Percentiles rank a stretch among this genome's conserved stretches.
Evolutionary conservation across 2,113 vertebrate genomes (phyloP).

Genomic region (Scalopus aquaticus): DNA sequence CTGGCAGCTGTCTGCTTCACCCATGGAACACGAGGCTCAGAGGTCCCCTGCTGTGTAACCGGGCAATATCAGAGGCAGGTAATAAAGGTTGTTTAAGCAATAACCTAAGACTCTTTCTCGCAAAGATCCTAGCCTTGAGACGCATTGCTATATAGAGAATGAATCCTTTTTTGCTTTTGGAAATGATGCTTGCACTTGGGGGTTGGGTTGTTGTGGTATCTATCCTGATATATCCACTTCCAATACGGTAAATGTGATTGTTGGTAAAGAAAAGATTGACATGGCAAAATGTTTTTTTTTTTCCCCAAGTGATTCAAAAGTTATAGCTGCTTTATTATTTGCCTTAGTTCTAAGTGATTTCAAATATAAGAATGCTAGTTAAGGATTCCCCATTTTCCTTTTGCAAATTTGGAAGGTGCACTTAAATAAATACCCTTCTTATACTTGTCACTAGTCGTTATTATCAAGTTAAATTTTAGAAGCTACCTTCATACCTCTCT

Average conservation of each 20-base stretch:
- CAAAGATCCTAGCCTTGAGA: slow-evolving; percentile 3
- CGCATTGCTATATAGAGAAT: neutral
- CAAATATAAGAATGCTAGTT: slow-evolving; percentile 18
- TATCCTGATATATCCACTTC: neutral
- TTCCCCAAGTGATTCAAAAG: slow-evolving; percentile 6
- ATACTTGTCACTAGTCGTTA: neutral
- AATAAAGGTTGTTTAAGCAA: slow-evolving; percentile 72
- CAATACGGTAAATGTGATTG: neutral
- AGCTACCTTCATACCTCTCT: neutral
- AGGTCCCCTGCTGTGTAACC: slow-evolving; percentile 44
- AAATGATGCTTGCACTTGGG: slow-evolving; percentile 40
- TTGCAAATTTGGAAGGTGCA: neutral
- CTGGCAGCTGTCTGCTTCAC: neutral
- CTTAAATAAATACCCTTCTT: neutral
- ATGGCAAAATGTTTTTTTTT: neutral
- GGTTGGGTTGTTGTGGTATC: neutral
- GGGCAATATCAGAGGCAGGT: slow-evolving; percentile 54
- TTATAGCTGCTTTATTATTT: neutral
- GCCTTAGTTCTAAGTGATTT: slow-evolving; percentile 8
- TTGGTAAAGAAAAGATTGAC: neutral
- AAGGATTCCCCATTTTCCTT: slow-evolving; percentile 19
- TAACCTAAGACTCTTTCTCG: slow-evolving; percentile 59
- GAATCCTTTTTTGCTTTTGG: neutral
- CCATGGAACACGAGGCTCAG: neutral
- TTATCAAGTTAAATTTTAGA: slow-evolving; percentile 37